Base-by-base conservation (phyloP, 2,888 invertebrate species). In the Seira ritae region DNA sequence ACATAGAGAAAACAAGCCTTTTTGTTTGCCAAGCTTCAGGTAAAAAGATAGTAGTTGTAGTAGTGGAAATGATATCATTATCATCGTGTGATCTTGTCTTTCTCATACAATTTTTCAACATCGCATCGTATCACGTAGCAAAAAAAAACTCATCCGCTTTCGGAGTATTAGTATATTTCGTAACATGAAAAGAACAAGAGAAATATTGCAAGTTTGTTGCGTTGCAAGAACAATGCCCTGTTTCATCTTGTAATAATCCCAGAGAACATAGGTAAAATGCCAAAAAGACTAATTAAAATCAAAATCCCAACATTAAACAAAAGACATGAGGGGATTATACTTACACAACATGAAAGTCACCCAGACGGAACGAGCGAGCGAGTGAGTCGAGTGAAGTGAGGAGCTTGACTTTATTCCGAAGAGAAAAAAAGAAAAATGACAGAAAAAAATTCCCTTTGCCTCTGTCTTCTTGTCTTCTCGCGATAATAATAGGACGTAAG, bases 251-350 rank as follows among this genome's bases (percentile, higher is more conserved):
- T 68, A 60, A 42, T 42, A 42, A 42, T 42, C 42, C 42, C 42
- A 42, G 12, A 4, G 8, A 12, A 70, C 55, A 23, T 67, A 69
- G 1, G 75, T 67, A 75, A 75, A 77, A 75, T 75, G 50, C 67
- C 75, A 75, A 24, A 73, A 42, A 10, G 50, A 46, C 75, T 75
- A 75, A 75, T 75, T 75, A 75, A 75, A 75, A 65, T 62, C 65
- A 1, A 20, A 67, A 19, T 50, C 20, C 37, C 20, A 67, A 19
- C 20, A 60, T 60, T 4, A 74, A 20, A 15, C 37, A 74, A 20
- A 73, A 42, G 65, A 55, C 50, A 67, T 60, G 37, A 65, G 10
- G 8, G 4, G 66, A 12, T 67, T 20, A 65, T 23, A 67, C 46
- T n/a, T n/a, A n/a, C n/a, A n/a, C 37, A 24, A 42, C 42, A 42